Evolutionary conservation across 2,888 invertebrate genomes (phyloP).

Genomic region (Marasmarcha lunaedactyla): DNA sequence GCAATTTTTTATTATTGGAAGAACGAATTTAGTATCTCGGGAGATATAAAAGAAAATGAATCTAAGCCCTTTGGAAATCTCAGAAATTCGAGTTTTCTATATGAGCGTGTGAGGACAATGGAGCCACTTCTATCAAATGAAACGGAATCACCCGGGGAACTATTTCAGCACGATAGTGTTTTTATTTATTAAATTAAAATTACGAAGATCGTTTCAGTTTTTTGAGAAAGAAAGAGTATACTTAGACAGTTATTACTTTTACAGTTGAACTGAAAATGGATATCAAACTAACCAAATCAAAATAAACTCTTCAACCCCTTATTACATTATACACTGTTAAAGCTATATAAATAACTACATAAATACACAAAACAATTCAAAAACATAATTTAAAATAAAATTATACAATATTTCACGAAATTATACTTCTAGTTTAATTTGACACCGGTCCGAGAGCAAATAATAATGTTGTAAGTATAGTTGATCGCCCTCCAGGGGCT

Average conservation of each 20-base stretch:
- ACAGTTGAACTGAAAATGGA: too few species aligned
- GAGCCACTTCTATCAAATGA: constrained; percentile 47
- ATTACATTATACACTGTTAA: too few species aligned
- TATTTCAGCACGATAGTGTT: constrained; percentile 52
- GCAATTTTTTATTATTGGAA: constrained; percentile 66
- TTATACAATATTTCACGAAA: too few species aligned
- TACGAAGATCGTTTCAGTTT: constrained; percentile 48
- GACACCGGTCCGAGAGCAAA: constrained; percentile 30
- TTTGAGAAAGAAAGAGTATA: constrained; percentile 35
- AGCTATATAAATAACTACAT: too few species aligned
- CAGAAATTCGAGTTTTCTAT: constrained; percentile 61
- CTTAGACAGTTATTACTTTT: too few species aligned
- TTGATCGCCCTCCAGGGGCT: constrained; percentile 41
- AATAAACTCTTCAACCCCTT: too few species aligned
- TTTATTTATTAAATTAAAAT: constrained; percentile 43
- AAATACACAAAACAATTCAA: too few species aligned
- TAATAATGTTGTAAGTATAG: constrained; percentile 45
- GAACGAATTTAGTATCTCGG: constrained; percentile 68
- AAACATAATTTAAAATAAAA: too few species aligned
- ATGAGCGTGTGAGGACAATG: constrained; percentile 62
- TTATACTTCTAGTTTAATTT: constrained; percentile 16
- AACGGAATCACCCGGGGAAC: constrained; percentile 51
- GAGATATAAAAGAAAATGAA: constrained; percentile 70
- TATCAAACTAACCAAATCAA: too few species aligned
- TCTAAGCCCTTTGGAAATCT: constrained; percentile 69